Conservation (phyloP, 2,888 invertebrate genomes). For the Heteropelma amictum region DNA sequence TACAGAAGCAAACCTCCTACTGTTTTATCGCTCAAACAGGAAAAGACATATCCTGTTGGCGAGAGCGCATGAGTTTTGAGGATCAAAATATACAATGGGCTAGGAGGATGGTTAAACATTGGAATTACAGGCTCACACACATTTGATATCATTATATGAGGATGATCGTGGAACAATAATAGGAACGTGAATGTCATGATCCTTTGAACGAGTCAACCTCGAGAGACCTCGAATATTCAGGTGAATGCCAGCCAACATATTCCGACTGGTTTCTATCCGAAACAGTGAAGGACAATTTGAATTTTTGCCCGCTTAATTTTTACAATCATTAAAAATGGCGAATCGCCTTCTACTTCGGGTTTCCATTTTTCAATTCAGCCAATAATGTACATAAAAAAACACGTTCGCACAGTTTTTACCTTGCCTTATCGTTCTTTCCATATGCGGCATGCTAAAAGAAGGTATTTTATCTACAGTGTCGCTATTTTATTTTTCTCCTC, state of each 20-base stretch:
- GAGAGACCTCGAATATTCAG: constrained; percentile 31
- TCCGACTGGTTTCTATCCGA: constrained; percentile 10
- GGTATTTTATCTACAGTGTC: too few species aligned
- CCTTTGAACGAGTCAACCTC: constrained; percentile 34
- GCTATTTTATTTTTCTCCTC: too few species aligned
- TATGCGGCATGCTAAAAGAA: too few species aligned
- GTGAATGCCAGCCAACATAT: constrained; percentile 25
- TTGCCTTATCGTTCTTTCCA: too few species aligned
- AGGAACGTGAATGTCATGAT: constrained; percentile 37
- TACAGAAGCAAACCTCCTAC: constrained; percentile 2
- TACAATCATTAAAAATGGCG: too few species aligned
- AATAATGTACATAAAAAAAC: too few species aligned
- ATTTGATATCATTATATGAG: constrained; percentile 1
- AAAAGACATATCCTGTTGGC: constrained; percentile 1
- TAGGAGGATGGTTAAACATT: neutral
- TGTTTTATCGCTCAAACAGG: constrained; percentile 16
- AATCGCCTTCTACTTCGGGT: too few species aligned
- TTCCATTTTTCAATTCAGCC: neutral
- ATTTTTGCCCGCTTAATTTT: too few species aligned
- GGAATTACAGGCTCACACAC: neutral
- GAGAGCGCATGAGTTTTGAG: constrained; percentile 36
- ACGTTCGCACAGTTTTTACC: too few species aligned
- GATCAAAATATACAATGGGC: constrained; percentile 25
- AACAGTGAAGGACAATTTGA: neutral
- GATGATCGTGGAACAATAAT: constrained; percentile 27